These are phyloP conservation scores for Ranitomeya imitator DNA, from an alignment of 2,113 vertebrate species.

Conservation along the genomic window DNA sequence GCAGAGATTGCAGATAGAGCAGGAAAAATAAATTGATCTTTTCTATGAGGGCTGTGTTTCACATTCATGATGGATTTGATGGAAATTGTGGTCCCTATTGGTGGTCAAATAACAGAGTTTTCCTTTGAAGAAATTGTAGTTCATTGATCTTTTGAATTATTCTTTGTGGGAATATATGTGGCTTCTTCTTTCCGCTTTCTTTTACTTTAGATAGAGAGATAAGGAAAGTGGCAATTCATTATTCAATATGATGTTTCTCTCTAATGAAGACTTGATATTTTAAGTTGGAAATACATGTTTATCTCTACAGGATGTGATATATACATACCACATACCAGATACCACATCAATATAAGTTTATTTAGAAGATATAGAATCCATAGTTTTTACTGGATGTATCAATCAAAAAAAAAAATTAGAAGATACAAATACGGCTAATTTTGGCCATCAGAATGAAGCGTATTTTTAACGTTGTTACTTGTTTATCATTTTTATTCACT, in stretches of 20 bases:
- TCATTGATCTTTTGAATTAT: background rate
- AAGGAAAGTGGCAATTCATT: background rate
- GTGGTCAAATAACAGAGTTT: constrained; percentile 11
- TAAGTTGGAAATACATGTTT: too few species aligned
- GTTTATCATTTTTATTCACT: too few species aligned
- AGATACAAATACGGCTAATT: too few species aligned
- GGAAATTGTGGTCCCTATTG: background rate
- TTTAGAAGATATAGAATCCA: too few species aligned
- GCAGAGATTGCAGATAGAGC: constrained; percentile 28
- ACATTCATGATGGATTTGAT: constrained; percentile 10
- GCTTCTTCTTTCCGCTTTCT: background rate
- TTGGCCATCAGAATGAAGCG: too few species aligned
- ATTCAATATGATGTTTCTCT: background rate
- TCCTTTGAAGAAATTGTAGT: constrained; percentile 12
- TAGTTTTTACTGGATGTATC: too few species aligned
- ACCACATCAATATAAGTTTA: too few species aligned
- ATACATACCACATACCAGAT: too few species aligned
- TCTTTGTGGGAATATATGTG: background rate
- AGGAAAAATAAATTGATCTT: constrained; percentile 39
- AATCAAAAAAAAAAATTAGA: too few species aligned
- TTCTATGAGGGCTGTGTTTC: background rate
- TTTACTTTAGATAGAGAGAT: background rate
- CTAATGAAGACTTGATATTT: background rate
- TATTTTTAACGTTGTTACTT: too few species aligned
- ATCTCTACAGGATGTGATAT: too few species aligned